phyloP scores from a whole-genome alignment of 2,113 vertebrate species.

The Meriones unguiculatus region DNA sequence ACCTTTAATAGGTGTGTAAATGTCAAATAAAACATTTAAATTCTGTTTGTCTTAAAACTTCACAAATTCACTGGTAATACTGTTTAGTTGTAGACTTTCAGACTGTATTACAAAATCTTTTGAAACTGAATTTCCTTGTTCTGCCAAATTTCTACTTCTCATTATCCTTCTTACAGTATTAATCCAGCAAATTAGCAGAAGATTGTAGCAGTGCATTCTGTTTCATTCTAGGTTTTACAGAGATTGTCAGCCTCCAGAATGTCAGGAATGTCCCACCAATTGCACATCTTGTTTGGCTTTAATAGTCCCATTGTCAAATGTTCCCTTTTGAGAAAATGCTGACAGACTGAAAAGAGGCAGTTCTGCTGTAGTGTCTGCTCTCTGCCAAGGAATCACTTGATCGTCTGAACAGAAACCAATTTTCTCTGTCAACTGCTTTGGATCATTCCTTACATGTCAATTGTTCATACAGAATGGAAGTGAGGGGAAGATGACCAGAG shows the following conservation, averaged over 20 bases:
- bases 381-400: conserved; percentile 40
- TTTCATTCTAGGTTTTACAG: conserved; percentile 78
- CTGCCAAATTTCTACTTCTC: neutral
- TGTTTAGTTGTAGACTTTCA: conserved; percentile 5
- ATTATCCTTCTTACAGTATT: neutral
- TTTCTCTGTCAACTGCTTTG: conserved; percentile 51
- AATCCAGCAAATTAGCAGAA: conserved; percentile 42
- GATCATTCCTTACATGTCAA: neutral
- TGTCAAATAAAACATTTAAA: conserved; percentile 20
- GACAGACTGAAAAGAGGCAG: conserved; percentile 69
- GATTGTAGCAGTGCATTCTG: conserved; percentile 40
- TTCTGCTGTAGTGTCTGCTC: neutral
- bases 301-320: conserved; percentile 74
- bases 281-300: conserved; percentile 74
- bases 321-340: conserved; percentile 85
- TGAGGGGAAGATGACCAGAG: too few relatives aligned
- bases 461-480: conserved; percentile 6
- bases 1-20: neutral
- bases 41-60: neutral
- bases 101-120: neutral
- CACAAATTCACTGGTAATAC: neutral
- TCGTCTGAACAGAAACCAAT: conserved; percentile 45
- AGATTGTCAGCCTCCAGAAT: conserved; percentile 81
- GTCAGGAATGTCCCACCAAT: conserved; percentile 33
- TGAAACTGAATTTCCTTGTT: fast-evolving